Evolutionary conservation across 1,140 invertebrate genomes (phyloP), one percentile per base, ranked within the genome.

Genomic region (Neuroterus valhalla): DNA sequence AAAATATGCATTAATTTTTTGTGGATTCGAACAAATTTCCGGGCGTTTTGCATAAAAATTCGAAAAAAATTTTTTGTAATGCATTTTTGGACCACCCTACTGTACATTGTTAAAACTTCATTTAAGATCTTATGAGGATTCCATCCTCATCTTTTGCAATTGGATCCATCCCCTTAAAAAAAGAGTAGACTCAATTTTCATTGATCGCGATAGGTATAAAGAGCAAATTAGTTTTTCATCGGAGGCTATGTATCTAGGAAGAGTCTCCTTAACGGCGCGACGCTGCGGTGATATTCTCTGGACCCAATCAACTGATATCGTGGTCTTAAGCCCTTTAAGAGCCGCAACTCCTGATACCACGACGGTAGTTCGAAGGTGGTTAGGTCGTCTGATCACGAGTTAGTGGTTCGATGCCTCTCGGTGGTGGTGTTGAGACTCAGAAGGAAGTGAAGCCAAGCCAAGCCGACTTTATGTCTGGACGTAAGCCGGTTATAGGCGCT

Each of bases 221-320:
- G 50, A 52, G 19, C 14, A 55, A 55, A 55, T 55, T 55, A 55
- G 52, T 55, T 55, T 55, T 55, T 55, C 23, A 55, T 26, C 21
- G 26, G 19, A 55, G 19, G 0, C 26, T 17, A 2, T 48, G 8
- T 48, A 48, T 19, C n/a, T 48, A n/a, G n/a, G 15, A 19, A 17
- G 17, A n/a, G 11, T 55, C 21, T 55, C 26, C 10, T 55, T 55
- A 55, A 55, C 31, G 6, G 31, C 31, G 31, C 31, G 6, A 8
- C 31, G 31, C 23, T 55, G 52, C 26, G 52, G 21, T 21, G 52
- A 48, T 48, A 48, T 48, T 48, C 46, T 2, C 46, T 55, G 52
- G 52, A 88, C 83, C 87, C 88, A 89, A 89, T 89, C 88, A 90
- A 89, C 88, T 89, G 89, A 90, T 90, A 90, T 89, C 89, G 85